Percentiles rank a stretch among this genome's conserved stretches.
phyloP scores from a whole-genome alignment of 1,140 invertebrate species.

The Drosophila pruinosa region DNA sequence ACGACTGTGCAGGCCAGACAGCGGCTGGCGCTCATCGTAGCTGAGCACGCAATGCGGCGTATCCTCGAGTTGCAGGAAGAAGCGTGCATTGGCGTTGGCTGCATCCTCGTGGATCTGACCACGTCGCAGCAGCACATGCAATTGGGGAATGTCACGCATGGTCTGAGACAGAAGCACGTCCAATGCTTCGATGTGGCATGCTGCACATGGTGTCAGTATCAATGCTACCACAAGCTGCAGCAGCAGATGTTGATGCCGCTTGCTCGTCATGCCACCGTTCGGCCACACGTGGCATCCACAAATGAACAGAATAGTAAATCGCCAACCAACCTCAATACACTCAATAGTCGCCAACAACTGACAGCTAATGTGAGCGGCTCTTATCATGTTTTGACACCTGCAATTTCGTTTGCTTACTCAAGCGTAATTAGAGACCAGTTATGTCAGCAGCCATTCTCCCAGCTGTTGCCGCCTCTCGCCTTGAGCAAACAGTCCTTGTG shows the following conservation, averaged over 20 bases:
- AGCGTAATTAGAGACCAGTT: constrained; percentile 66
- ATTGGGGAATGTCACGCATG: constrained; percentile 26
- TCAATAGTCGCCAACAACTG: neutral
- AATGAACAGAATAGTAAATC: constrained; percentile 34
- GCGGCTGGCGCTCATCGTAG: constrained; percentile 29
- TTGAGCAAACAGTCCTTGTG: constrained; percentile 49
- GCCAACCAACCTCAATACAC: neutral
- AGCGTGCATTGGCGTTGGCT: constrained; percentile 42
- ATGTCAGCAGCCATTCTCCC: constrained; percentile 51
- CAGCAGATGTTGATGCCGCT: neutral
- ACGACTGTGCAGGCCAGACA: constrained; percentile 16
- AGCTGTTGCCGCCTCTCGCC: constrained; percentile 7
- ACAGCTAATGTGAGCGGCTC: neutral
- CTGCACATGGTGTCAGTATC: neutral
- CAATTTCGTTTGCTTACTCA: constrained; percentile 67
- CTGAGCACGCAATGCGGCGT: constrained; percentile 23
- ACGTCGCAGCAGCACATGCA: constrained; percentile 45
- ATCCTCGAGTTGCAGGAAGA: constrained; percentile 40
- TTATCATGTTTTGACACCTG: constrained; percentile 66
- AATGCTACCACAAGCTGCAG: constrained; percentile 7
- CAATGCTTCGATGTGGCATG: neutral
- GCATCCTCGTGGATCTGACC: constrained; percentile 24
- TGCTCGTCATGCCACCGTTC: constrained; percentile 31
- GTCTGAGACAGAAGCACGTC: constrained; percentile 38
- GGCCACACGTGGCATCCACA: constrained; percentile 12